Percentiles rank a stretch among this genome's conserved stretches.
Conservation (phyloP, 1,140 invertebrate genomes). For the Pogonus chalceus region DNA sequence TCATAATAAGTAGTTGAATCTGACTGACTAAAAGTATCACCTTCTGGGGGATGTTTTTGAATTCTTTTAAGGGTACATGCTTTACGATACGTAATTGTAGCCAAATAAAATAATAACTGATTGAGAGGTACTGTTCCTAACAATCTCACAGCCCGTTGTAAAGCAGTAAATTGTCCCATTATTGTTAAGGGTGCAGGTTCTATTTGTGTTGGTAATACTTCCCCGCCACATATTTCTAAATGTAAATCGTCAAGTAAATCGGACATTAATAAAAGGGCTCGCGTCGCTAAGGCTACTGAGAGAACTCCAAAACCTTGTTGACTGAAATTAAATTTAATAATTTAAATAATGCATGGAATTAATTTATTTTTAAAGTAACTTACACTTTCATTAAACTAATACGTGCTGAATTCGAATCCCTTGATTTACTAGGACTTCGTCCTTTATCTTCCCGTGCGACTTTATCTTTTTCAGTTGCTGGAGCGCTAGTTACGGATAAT, state of each 20-base stretch:
- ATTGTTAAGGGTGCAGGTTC: slow-evolving; percentile 49
- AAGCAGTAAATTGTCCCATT: slow-evolving; percentile 48
- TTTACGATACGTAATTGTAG: slow-evolving; percentile 82
- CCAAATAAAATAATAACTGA: slow-evolving; percentile 76
- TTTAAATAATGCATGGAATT: background rate
- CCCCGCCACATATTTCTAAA: slow-evolving; percentile 37
- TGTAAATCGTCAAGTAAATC: slow-evolving; percentile 58
- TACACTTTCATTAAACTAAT: slow-evolving; percentile 34
- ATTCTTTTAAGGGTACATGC: slow-evolving; percentile 73
- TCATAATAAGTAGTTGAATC: slow-evolving; percentile 90
- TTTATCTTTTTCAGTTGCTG: slow-evolving; percentile 38
- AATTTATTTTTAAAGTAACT: background rate
- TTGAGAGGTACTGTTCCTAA: slow-evolving; percentile 55
- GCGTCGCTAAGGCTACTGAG: slow-evolving; percentile 67
- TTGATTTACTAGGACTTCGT: slow-evolving; percentile 53
- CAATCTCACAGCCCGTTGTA: slow-evolving; percentile 55
- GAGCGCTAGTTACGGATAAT: slow-evolving; percentile 44
- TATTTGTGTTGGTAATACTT: slow-evolving; percentile 17
- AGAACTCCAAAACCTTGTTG: slow-evolving; percentile 75
- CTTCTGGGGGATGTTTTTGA: slow-evolving; percentile 65
- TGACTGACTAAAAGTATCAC: slow-evolving; percentile 72
- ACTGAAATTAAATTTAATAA: slow-evolving; percentile 29
- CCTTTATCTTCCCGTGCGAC: slow-evolving; percentile 45
- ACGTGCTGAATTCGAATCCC: slow-evolving; percentile 38
- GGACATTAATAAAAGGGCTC: slow-evolving; percentile 56